Evolutionary conservation across 2,797 vertebrate species (phyloP).

Genomic region (Yasuhikotakia modesta): DNA sequence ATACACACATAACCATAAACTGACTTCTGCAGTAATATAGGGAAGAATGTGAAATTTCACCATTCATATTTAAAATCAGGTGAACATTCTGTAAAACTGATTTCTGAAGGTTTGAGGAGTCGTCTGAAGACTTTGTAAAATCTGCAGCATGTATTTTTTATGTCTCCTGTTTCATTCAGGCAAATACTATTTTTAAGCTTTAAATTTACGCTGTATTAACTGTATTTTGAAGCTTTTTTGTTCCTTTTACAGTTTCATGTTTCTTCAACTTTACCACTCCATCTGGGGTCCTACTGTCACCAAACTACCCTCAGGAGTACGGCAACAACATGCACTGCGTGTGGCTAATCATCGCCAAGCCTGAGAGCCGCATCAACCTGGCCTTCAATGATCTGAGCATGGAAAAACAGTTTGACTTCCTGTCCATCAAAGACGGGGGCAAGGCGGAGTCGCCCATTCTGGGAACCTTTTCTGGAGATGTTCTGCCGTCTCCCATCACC

Average conservation of each 20-base stretch:
- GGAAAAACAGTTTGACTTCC: conserved; percentile 98
- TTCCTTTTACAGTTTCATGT: conserved; percentile 86
- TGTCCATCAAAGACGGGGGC: conserved; percentile 93
- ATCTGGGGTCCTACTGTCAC: conserved; percentile 90
- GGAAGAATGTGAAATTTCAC: neutral
- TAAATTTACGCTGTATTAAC: neutral
- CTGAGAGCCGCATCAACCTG: conserved; percentile 94
- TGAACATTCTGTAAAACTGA: conserved; percentile 12
- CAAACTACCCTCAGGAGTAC: conserved; percentile 97
- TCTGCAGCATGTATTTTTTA: conserved; percentile 24
- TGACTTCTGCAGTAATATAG: neutral
- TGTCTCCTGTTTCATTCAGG: conserved; percentile 5
- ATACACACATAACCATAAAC: neutral
- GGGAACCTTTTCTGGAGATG: conserved; percentile 93
- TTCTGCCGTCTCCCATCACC: conserved; percentile 92
- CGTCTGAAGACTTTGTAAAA: conserved; percentile 7
- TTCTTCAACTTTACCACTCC: conserved; percentile 99
- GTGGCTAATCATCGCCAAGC: conserved; percentile 95
- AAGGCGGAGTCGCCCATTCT: conserved; percentile 93
- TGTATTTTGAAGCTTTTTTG: neutral
- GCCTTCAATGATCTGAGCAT: conserved; percentile 98
- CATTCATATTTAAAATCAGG: neutral
- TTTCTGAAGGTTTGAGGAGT: conserved; percentile 23
- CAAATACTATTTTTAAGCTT: neutral
- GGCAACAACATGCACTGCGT: conserved; percentile 98